These are phyloP conservation scores for Ciconia nigra DNA, from an alignment of 2,797 vertebrate species.

Conservation along the genomic window DNA sequence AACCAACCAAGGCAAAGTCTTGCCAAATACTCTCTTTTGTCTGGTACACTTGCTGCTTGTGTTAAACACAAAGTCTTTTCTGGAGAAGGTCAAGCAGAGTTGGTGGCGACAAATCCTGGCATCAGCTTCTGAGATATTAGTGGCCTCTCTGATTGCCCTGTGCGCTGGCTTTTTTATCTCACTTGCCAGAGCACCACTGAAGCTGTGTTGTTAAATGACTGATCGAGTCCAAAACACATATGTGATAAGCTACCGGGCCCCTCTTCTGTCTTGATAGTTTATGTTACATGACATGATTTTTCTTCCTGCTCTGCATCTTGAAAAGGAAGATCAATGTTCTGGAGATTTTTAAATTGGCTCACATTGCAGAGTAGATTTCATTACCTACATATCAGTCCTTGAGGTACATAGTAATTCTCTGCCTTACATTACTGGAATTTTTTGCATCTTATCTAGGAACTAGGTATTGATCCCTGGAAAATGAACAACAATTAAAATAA, in stretches of 20 bases:
- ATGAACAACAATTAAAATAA: slow-evolving; percentile 40
- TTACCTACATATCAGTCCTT: not conserved
- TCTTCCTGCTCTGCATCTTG: not conserved
- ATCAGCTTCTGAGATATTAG: not conserved
- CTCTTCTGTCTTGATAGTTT: not conserved
- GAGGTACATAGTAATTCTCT: not conserved
- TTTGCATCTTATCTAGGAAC: slow-evolving; percentile 51
- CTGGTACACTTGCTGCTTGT: not conserved
- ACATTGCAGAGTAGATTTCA: not conserved
- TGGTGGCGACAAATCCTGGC: not conserved
- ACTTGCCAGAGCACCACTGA: not conserved
- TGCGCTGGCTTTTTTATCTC: not conserved
- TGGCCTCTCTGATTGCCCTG: not conserved
- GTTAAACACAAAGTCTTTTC: not conserved
- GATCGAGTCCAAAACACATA: not conserved
- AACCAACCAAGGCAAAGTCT: not conserved
- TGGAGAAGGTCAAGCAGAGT: not conserved
- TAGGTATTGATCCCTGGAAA: slow-evolving; percentile 48
- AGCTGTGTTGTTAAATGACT: not conserved
- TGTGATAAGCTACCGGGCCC: not conserved
- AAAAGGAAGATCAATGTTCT: not conserved
- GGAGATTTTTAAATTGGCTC: not conserved
- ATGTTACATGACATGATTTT: not conserved
- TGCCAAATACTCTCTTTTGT: not conserved
- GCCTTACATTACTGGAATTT: slow-evolving; percentile 33